Percentiles rank a stretch among this genome's conserved stretches.
Conservation (phyloP, 2,888 invertebrate genomes). For the Sarcophaga subvicina region DNA sequence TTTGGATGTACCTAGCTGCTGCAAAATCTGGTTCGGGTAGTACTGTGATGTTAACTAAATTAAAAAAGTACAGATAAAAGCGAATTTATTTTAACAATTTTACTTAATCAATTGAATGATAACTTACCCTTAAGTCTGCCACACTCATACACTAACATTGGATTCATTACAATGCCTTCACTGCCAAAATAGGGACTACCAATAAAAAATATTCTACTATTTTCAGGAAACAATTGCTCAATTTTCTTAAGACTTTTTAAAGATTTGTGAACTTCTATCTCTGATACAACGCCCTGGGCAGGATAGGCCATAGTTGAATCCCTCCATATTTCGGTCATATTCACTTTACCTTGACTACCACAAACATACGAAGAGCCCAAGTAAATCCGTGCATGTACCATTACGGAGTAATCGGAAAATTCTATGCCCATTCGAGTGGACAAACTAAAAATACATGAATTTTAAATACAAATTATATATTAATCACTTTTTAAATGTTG, state of each 20-base stretch:
- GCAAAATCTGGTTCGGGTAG: constrained; percentile 77
- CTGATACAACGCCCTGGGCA: constrained; percentile 76
- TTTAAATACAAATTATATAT: neutral
- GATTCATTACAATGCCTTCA: constrained; percentile 86
- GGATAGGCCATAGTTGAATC: constrained; percentile 85
- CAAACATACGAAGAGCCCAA: constrained; percentile 86
- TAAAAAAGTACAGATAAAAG: neutral
- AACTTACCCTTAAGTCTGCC: constrained; percentile 78
- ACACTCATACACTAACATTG: constrained; percentile 76
- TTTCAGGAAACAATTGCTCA: constrained; percentile 86
- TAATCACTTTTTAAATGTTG: neutral
- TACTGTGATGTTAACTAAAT: constrained; percentile 77
- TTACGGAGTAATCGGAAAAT: constrained; percentile 85
- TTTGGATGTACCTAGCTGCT: constrained; percentile 73
- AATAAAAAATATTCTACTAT: constrained; percentile 89
- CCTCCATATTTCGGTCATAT: constrained; percentile 89
- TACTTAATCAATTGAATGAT: constrained; percentile 1
- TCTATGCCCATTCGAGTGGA: constrained; percentile 88
- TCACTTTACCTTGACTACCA: constrained; percentile 85
- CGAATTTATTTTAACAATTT: neutral
- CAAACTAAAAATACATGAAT: constrained; percentile 70
- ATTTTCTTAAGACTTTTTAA: constrained; percentile 75
- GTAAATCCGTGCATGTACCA: constrained; percentile 88
- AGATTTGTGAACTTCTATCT: constrained; percentile 78
- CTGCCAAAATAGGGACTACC: constrained; percentile 91